Evolutionary conservation across 2,888 invertebrate species (phyloP).

Genomic region (Schizaphis graminum): DNA sequence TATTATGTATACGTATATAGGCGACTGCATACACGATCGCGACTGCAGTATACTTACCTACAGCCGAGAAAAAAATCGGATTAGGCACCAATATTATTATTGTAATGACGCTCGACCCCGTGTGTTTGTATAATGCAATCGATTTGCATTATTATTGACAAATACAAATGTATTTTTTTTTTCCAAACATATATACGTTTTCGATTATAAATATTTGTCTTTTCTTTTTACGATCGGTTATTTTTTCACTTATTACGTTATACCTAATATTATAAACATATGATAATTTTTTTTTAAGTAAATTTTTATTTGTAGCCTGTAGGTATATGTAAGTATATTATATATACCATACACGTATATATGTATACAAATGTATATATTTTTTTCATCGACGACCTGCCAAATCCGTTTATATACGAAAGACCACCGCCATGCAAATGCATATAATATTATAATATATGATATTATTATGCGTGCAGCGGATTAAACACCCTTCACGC

Average conservation of each 20-base stretch:
- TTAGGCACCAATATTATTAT: neutral
- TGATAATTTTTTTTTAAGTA: neutral
- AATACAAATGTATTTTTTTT: neutral
- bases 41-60: too few species aligned
- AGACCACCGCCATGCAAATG: conserved; percentile 31
- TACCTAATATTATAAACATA: neutral
- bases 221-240: neutral
- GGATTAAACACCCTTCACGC: conserved; percentile 26
- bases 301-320: too few species aligned
- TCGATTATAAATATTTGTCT: neutral
- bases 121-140: neutral
- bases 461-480: neutral
- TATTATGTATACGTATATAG: neutral
- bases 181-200: neutral
- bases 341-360: neutral
- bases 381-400: neutral
- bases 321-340: neutral
- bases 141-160: conserved; percentile 8
- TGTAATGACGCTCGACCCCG: neutral
- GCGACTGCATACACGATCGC: neutral
- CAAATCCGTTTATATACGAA: conserved; percentile 24
- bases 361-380: neutral
- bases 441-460: neutral
- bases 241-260: neutral
- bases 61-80: neutral